Base-by-base conservation (phyloP, 2,797 vertebrate genomes). In the Hippoglossus hippoglossus region DNA sequence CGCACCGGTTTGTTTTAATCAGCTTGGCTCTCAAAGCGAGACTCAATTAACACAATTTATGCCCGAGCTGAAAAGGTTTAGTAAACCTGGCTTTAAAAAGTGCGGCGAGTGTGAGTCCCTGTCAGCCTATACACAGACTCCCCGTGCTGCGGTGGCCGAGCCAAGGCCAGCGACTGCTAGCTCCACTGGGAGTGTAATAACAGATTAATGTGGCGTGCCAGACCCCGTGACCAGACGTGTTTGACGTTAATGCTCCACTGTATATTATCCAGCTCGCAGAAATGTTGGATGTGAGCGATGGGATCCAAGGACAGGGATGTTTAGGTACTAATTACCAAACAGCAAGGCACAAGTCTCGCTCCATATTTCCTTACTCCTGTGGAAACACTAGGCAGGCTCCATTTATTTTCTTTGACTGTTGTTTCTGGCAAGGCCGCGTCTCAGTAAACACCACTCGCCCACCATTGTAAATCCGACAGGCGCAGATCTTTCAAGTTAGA, bases 371-470 rank as follows among this genome's bases (percentile, higher is more conserved):
- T 93, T 94, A 93, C 93, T 92, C 92, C 90, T 90, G 93, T 94
- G 93, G 94, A 95, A 95, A 95, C 94, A 94, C 93, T 91, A 92
- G 90, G 92, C 92, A 89, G 91, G 91, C 93, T 94, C 91, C 94
- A 93, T 94, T 95, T 95, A 94, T 95, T 94, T 94, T 93, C 92
- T 93, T 87, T 91, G 85, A 91, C 93, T 95, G 93, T 95, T 95
- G 93, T 94, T 95, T 93, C 94, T 95, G 94, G 94, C 94, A 92
- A 76, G 86, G 73, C 85, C 50, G 81, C 63, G 76, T 90, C 90
- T 94, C 88, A 79, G 93, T 95, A 94, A 95, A 95, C 93, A 94
- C 90, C 91, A 73, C 90, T 91, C 89, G 88, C 93, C 92, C 92
- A 90, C 92, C 93, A 94, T 94, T 94, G 93, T 94, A 95, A 95